These are phyloP conservation scores for Zaprionus tsacasi DNA, from an alignment of 1,140 invertebrate genomes.

Conservation along the genomic window DNA sequence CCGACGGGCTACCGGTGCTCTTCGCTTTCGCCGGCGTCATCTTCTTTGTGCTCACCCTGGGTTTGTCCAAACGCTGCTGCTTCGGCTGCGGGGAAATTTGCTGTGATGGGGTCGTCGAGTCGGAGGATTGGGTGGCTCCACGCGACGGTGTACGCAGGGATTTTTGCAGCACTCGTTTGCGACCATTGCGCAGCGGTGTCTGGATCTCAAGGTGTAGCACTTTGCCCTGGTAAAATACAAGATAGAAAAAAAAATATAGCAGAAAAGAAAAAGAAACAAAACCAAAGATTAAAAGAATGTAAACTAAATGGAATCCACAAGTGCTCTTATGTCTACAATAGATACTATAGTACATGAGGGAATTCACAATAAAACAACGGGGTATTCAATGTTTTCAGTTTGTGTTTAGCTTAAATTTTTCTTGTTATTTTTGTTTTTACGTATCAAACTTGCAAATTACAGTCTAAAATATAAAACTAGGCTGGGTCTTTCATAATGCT, in stretches of 20 bases:
- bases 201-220: conserved; percentile 56
- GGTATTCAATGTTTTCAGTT: conserved; percentile 7
- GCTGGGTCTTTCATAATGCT: neutral
- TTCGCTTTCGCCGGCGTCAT: conserved; percentile 3
- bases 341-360: neutral
- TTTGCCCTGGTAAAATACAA: conserved; percentile 46
- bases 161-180: conserved; percentile 57
- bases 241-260: conserved; percentile 20
- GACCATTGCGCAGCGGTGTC: conserved; percentile 67
- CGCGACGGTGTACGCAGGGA: conserved; percentile 28
- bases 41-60: neutral
- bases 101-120: conserved; percentile 19
- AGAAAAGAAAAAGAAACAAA: conserved; percentile 10
- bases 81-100: conserved; percentile 53
- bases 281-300: neutral
- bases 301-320: neutral
- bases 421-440: neutral
- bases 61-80: conserved; percentile 55
- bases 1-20: conserved; percentile 54
- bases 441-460: conserved; percentile 12
- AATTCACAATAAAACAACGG: neutral
- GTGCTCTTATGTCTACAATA: neutral
- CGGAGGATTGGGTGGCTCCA: conserved; percentile 5
- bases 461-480: conserved; percentile 8
- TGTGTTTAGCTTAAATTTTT: neutral